Base-by-base conservation (phyloP, 1,140 invertebrate species). In the Drosophila mauritiana region DNA sequence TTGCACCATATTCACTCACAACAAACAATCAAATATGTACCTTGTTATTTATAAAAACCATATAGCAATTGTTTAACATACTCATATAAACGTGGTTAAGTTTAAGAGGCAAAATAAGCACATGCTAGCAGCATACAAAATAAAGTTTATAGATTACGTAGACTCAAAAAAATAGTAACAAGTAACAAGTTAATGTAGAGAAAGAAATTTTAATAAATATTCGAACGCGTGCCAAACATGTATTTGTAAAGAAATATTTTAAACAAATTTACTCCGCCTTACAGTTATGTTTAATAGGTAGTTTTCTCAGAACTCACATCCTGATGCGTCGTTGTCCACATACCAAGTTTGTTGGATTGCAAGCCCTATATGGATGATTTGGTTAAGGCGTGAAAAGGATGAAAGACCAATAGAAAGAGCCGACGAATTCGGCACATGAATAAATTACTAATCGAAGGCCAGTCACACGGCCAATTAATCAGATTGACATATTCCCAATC, bases 381-480 rank as follows among this genome's bases (percentile, higher is more conserved):
- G 46, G 22, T 10, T 43, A 2, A 25, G 42, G 37, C 15, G 39
- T 43, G 20, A 34, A 43, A 22, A 8, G 37, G 48, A 17, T 39
- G 40, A 59, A 5, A 57, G 22, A 31, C 31, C 36, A 40, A 54
- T 42, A 42, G 34, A 61, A 12, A 62, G 58, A 40, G 56, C 31
- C 46, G 58, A 52, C 12, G 13, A n/a, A 36, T 46, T 57, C 61
- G 51, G 42, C 54, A 52, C 27, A 51, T 65, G 59, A 63, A 74
- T 74, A 74, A 70, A 58, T 63, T 53, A 20, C 59, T 62, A 76
- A 73, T 76, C 58, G 39, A 56, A 52, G 36, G 62, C 49, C 62
- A 27, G 58, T 63, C 73, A 65, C 51, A 48, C 40, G 68, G 46
- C 62, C 73, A 80, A 85, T 84, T 84, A 84, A 74, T 79, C 76